These are phyloP conservation scores for Nothoprocta pentlandii DNA, from an alignment of 2,113 vertebrate species.

Conservation along the genomic window DNA sequence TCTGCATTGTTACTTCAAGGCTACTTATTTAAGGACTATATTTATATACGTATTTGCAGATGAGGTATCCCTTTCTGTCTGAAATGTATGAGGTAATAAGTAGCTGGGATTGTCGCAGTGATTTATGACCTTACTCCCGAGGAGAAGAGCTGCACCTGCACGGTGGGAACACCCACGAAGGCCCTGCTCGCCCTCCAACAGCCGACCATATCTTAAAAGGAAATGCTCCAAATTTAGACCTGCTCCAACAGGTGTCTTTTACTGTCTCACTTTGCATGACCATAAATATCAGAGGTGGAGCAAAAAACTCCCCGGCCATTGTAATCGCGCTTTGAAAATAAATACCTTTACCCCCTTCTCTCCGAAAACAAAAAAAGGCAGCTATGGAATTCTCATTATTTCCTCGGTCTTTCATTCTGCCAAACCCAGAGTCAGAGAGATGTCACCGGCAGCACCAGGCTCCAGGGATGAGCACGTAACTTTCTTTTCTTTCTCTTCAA, in stretches of 20 bases:
- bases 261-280: constrained; percentile 64
- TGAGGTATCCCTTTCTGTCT: constrained; percentile 71
- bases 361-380: constrained; percentile 36
- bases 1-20: constrained; percentile 53
- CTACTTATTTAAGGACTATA: constrained; percentile 28
- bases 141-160: constrained; percentile 79
- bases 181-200: constrained; percentile 56
- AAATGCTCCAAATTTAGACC: constrained; percentile 74
- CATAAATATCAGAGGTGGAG: constrained; percentile 73
- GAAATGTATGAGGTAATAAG: constrained; percentile 75
- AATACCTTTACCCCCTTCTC: constrained; percentile 44
- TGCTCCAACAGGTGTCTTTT: constrained; percentile 80
- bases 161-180: constrained; percentile 73
- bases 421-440: constrained; percentile 62
- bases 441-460: constrained; percentile 35
- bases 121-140: constrained; percentile 83
- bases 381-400: constrained; percentile 78
- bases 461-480: constrained; percentile 59
- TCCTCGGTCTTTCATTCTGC: constrained; percentile 77
- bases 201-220: constrained; percentile 70
- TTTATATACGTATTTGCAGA: constrained; percentile 48
- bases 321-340: constrained; percentile 66
- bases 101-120: constrained; percentile 73
- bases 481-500: constrained; percentile 52
- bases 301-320: constrained; percentile 56